Evolutionary conservation across 2,888 invertebrate species (phyloP).

Genomic region (Eulithis testata): DNA sequence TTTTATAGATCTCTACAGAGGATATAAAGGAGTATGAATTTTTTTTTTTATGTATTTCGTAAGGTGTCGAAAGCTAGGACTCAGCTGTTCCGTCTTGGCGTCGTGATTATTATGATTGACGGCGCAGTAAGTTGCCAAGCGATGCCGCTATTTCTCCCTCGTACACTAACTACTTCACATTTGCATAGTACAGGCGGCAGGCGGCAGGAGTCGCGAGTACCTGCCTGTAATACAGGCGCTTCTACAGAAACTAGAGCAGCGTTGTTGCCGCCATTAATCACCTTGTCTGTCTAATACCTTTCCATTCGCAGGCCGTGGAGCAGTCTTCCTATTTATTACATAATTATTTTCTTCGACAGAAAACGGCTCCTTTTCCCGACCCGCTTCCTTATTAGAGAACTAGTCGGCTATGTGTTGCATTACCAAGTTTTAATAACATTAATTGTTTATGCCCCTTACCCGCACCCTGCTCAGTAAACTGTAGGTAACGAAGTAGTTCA

Average conservation of each 20-base stretch:
- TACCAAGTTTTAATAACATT: constrained; percentile 79
- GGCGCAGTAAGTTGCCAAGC: constrained; percentile 68
- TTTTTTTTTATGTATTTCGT: constrained; percentile 10
- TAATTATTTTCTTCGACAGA: constrained; percentile 79
- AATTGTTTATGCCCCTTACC: constrained; percentile 74
- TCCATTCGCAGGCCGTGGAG: constrained; percentile 73
- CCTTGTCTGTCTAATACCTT: constrained; percentile 81
- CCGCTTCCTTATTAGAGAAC: constrained; percentile 64
- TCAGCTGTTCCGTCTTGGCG: constrained; percentile 51
- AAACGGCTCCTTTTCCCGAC: constrained; percentile 62
- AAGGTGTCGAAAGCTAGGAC: constrained; percentile 40
- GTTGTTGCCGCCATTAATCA: constrained; percentile 77
- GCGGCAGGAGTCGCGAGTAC: constrained; percentile 54
- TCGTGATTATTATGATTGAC: constrained; percentile 71
- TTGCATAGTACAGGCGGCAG: constrained; percentile 67
- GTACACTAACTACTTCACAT: constrained; percentile 72
- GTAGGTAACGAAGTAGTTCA: constrained; percentile 59
- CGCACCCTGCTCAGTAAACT: constrained; percentile 68
- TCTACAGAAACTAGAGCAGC: constrained; percentile 61
- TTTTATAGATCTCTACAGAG: not conserved
- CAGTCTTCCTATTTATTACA: constrained; percentile 77
- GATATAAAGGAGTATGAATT: not conserved
- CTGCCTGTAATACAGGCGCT: constrained; percentile 51
- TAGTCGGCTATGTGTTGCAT: constrained; percentile 64
- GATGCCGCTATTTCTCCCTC: constrained; percentile 66